Conservation (phyloP, 2,113 vertebrate genomes). For the Oryzias curvinotus region DNA sequence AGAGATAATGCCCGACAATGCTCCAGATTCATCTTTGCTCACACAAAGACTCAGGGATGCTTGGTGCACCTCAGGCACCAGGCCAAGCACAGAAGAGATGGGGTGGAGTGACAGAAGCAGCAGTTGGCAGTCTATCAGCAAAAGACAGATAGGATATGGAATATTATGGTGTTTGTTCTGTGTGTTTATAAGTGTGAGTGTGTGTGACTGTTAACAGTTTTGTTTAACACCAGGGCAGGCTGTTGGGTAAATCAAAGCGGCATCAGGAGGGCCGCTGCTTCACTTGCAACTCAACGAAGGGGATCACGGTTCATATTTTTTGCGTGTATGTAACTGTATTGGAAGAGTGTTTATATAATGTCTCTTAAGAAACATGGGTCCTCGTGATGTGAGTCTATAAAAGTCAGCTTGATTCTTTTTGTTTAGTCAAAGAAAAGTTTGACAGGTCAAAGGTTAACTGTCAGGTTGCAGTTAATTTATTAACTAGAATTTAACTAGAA, state of each 20-base stretch:
- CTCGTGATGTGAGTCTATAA: too few species aligned
- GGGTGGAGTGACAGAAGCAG: slow-evolving; percentile 48
- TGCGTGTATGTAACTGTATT: too few species aligned
- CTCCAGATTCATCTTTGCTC: slow-evolving; percentile 38
- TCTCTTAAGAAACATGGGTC: too few species aligned
- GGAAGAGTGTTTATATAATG: too few species aligned
- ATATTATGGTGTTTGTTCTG: slow-evolving; percentile 25
- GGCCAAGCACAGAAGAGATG: slow-evolving; percentile 43
- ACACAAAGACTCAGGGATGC: slow-evolving; percentile 10
- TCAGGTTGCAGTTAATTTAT: too few species aligned
- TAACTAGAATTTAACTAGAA: too few species aligned
- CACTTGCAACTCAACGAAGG: slow-evolving; percentile 61
- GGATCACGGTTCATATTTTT: slow-evolving; percentile 40
- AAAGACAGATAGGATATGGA: slow-evolving; percentile 20
- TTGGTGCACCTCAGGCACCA: slow-evolving; percentile 22
- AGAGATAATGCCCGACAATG: slow-evolving; percentile 30
- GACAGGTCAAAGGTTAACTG: too few species aligned
- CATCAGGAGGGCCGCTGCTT: slow-evolving; percentile 60
- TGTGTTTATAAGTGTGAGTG: slow-evolving; percentile 25
- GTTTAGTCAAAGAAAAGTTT: too few species aligned
- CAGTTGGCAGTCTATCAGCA: slow-evolving; percentile 45
- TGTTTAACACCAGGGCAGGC: slow-evolving; percentile 62
- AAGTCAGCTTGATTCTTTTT: too few species aligned
- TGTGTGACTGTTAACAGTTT: slow-evolving; percentile 66
- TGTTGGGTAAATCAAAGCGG: slow-evolving; percentile 69